Evolutionary conservation across 2,113 vertebrate species (phyloP), one percentile per base, ranked within the genome.

Genomic region (Myiagra hebetior): DNA sequence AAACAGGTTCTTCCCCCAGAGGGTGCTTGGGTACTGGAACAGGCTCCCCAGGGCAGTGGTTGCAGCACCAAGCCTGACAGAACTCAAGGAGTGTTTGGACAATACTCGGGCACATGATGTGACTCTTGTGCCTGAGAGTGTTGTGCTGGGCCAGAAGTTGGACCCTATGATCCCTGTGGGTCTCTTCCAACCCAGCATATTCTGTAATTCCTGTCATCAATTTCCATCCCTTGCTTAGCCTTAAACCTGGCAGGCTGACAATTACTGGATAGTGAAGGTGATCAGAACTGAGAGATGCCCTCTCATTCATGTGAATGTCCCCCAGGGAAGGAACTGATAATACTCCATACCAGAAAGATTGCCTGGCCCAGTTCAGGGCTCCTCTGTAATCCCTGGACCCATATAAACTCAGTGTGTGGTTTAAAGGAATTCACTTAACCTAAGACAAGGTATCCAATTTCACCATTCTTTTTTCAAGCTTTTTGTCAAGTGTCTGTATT

Each of bases 41-140:
- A 37, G 33, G 46, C 65, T 37, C 24, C 46, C 65, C 65, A 50
- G 46, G 67, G 67, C 18, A 39, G 35, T 23, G 27, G 35, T 13
- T 7, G 8, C 68, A 70, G 35, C 47, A 52, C 14, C 68, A 53
- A 53, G 49, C 1, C 21, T 72, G 69, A 0, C 69, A 42, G 50
- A 42, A 15, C 7, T 70, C 69, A 8, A 7, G 21, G 4, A 41
- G 6, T 1, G 10, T 46, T 44, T 65, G 63, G 41, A 4, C 27
- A 63, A 30, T 1, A 5, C 27, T 62, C 11, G 1, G 37, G 4
- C 16, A 44, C 52, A 15, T 0, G 52, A 17, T 56, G 53, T n/a
- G 52, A 57, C 41, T 44, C 31, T 6, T 57, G 53, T 24, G 31
- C 37, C 37, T 37, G 39, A 55, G 35, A 22, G 26, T 35, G 31